phyloP scores from a whole-genome alignment of 2,888 invertebrate genomes.

The Drosophila falleni region DNA sequence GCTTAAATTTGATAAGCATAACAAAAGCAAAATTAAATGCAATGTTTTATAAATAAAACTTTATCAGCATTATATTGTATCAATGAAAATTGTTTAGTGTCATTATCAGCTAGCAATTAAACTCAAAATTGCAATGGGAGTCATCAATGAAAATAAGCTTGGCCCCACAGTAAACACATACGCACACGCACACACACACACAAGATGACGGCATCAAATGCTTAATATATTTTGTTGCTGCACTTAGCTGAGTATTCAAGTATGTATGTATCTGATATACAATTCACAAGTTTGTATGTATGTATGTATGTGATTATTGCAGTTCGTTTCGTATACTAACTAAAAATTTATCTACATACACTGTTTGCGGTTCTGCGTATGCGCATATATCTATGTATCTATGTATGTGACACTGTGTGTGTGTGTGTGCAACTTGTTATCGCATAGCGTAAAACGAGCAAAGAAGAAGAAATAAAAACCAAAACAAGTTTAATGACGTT shows the following conservation, averaged over 20 bases:
- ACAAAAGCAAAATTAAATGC: neutral
- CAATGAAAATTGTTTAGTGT: slow-evolving; percentile 21
- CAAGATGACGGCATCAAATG: slow-evolving; percentile 73
- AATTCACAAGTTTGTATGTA: slow-evolving; percentile 8
- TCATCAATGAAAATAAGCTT: slow-evolving; percentile 47
- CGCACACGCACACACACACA: slow-evolving; percentile 1
- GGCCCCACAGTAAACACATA: slow-evolving; percentile 55
- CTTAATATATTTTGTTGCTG: slow-evolving; percentile 41
- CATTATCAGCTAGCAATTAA: slow-evolving; percentile 24
- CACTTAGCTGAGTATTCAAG: slow-evolving; percentile 37
- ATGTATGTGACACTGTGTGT: slow-evolving; percentile 14
- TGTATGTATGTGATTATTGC: slow-evolving; percentile 26
- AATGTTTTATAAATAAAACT: neutral
- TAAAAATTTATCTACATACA: slow-evolving; percentile 71
- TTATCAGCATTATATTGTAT: slow-evolving; percentile 25
- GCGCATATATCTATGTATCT: slow-evolving; percentile 23
- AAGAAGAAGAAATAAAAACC: slow-evolving; percentile 66
- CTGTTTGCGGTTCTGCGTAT: slow-evolving; percentile 57
- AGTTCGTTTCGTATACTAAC: slow-evolving; percentile 58
- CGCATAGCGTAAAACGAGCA: slow-evolving; percentile 73
- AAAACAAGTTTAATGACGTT: slow-evolving; percentile 83
- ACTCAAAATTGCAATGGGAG: slow-evolving; percentile 4
- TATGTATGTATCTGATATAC: neutral
- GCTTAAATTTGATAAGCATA: slow-evolving; percentile 4
- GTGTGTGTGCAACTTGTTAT: slow-evolving; percentile 76